Percentiles rank a stretch among this genome's conserved stretches.
phyloP scores from a whole-genome alignment of 2,888 invertebrate genomes.

The Cheilosia vulpina region DNA sequence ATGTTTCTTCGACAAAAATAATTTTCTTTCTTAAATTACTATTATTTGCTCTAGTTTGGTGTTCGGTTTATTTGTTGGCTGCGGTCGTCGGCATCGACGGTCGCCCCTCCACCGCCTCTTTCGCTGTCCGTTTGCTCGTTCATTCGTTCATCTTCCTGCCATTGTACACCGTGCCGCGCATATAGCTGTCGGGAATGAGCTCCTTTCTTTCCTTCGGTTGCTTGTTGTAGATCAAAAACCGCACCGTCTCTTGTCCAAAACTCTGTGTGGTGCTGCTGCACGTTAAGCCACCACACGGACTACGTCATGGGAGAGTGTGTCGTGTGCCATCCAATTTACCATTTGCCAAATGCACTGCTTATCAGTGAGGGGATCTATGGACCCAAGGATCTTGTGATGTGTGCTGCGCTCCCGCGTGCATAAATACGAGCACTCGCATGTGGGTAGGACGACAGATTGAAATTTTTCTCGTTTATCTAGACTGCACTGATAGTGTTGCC shows the following conservation, averaged over 20 bases:
- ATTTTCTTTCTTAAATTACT: constrained; percentile 75
- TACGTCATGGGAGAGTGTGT: constrained; percentile 74
- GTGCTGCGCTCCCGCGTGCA: constrained; percentile 70
- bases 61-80: constrained; percentile 72
- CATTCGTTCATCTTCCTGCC: constrained; percentile 48
- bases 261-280: constrained; percentile 33
- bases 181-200: constrained; percentile 54
- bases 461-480: constrained; percentile 69
- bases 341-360: constrained; percentile 74
- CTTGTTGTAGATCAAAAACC: constrained; percentile 67
- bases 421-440: constrained; percentile 68
- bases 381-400: constrained; percentile 70
- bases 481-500: constrained; percentile 49
- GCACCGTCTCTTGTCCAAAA: constrained; percentile 42
- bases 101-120: constrained; percentile 6
- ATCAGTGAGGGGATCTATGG: constrained; percentile 73
- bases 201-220: constrained; percentile 67
- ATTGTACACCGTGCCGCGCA: constrained; percentile 29
- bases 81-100: constrained; percentile 39
- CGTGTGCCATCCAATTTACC: constrained; percentile 76
- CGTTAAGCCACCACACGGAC: constrained; percentile 31
- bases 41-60: constrained; percentile 75
- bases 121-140: constrained; percentile 14
- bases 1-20: constrained; percentile 71
- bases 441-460: constrained; percentile 71